Evolutionary conservation across 1,140 invertebrate genomes (phyloP), one percentile per base, ranked within the genome.

Genomic region (Aricia agestis): DNA sequence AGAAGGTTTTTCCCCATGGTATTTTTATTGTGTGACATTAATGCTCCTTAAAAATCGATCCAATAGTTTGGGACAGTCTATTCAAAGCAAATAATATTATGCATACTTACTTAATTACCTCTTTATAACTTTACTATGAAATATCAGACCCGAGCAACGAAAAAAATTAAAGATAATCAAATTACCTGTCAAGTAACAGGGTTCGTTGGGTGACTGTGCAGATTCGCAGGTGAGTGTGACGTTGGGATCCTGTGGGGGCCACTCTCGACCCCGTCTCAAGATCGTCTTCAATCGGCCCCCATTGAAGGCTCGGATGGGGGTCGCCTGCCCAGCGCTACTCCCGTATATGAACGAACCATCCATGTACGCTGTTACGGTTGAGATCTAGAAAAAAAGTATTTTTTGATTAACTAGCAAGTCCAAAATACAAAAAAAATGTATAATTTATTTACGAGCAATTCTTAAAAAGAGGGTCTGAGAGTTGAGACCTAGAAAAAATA

Each of bases 281-380:
- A 95, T 94, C 36, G 93, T 95, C 36, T 89, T 92, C 76, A 96
- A 87, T 57, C 94, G 92, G 1, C 96, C 96, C 9, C 95, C 95
- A 15, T 92, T 82, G 71, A 93, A 93, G 19, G 95, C 93, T 9
- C 96, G 91, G 11, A 97, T 89, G 32, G 93, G 92, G 19, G 89
- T 86, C n/a, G 95, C 94, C 72, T 95, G 92, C 65, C 93, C 79
- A 10, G 94, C 91, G 18, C 87, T 95, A 42, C 95, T 96, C 2
- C 97, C 97, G 79, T 98, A 98, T 9, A 97, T 94, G 58, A 96
- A 88, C 0, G 97, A 98, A 11, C 96, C 92, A 82, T 98, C 98
- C 91, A 98, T 90, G 79, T 93, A 98, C 2, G 96, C 94, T 10
- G 97, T 97, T 0, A 98, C 95, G n/a, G 93, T 93, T 7, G 96